Evolutionary conservation across 2,797 vertebrate species (phyloP).

Genomic region (Sebastes nivosus): DNA sequence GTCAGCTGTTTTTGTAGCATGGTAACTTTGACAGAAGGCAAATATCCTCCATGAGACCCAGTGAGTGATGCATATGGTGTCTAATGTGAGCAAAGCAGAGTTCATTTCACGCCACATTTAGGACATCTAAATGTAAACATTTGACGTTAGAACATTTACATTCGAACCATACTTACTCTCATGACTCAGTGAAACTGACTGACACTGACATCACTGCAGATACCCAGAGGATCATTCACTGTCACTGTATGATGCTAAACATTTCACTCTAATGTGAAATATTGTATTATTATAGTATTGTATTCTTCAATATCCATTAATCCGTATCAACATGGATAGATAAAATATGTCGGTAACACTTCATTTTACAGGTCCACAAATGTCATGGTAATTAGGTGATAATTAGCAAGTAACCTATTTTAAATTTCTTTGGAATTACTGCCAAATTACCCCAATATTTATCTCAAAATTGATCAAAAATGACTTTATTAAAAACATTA

Average conservation of each 20-base stretch:
- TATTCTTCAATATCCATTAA: not conserved
- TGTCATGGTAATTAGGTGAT: too few species aligned
- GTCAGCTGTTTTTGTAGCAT: not conserved
- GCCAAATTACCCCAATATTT: too few species aligned
- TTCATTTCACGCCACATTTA: not conserved
- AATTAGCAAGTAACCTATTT: too few species aligned
- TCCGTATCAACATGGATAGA: not conserved
- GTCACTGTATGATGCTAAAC: not conserved
- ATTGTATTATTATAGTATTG: not conserved
- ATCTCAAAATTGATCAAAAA: too few species aligned
- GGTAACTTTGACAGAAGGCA: not conserved
- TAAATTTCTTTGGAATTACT: too few species aligned
- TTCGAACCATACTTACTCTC: not conserved
- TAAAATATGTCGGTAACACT: not conserved
- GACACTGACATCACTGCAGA: not conserved
- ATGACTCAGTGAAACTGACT: not conserved
- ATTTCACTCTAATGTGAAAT: slow-evolving; percentile 16
- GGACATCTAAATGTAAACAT: not conserved
- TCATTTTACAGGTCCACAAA: too few species aligned
- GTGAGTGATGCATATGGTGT: not conserved
- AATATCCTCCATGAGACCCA: not conserved
- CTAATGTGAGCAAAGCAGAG: not conserved
- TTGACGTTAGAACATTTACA: slow-evolving; percentile 10
- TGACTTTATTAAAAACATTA: too few species aligned
- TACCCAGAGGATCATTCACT: not conserved